phyloP scores from a whole-genome alignment of 2,888 invertebrate genomes.

The Synanthedon myopaeformis region DNA sequence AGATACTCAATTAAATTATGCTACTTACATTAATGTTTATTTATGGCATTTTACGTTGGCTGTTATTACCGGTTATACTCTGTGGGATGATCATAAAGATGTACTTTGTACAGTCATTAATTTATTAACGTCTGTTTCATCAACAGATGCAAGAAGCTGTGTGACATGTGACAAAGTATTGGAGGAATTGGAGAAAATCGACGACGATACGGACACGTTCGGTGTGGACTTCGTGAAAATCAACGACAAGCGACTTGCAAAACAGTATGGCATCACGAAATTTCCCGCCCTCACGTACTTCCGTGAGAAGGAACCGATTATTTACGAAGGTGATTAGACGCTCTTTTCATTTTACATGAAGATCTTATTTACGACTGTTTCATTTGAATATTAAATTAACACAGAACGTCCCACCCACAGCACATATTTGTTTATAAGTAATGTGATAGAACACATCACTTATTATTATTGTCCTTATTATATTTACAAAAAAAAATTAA shows the following conservation, averaged over 20 bases:
- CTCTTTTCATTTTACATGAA: conserved; percentile 3
- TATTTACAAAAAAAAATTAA: too few species aligned
- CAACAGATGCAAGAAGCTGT: conserved; percentile 88
- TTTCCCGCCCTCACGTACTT: conserved; percentile 97
- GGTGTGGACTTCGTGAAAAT: conserved; percentile 96
- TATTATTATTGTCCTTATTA: too few species aligned
- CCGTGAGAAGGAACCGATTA: conserved; percentile 95
- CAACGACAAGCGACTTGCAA: conserved; percentile 95
- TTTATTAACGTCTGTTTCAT: neutral
- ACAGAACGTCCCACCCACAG: too few species aligned
- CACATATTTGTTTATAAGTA: too few species aligned
- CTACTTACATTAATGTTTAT: too few species aligned
- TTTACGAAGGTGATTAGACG: conserved; percentile 84
- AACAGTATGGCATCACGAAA: conserved; percentile 95
- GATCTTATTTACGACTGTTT: neutral
- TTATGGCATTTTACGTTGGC: too few species aligned
- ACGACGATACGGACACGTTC: conserved; percentile 94
- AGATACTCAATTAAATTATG: too few species aligned
- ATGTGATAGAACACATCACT: too few species aligned
- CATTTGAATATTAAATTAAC: neutral
- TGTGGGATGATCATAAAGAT: too few species aligned
- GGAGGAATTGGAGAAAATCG: conserved; percentile 92
- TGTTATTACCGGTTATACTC: too few species aligned
- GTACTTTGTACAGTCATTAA: too few species aligned
- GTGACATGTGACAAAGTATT: conserved; percentile 92